phyloP scores from a whole-genome alignment of 2,797 vertebrate species.

The Echiichthys vipera region DNA sequence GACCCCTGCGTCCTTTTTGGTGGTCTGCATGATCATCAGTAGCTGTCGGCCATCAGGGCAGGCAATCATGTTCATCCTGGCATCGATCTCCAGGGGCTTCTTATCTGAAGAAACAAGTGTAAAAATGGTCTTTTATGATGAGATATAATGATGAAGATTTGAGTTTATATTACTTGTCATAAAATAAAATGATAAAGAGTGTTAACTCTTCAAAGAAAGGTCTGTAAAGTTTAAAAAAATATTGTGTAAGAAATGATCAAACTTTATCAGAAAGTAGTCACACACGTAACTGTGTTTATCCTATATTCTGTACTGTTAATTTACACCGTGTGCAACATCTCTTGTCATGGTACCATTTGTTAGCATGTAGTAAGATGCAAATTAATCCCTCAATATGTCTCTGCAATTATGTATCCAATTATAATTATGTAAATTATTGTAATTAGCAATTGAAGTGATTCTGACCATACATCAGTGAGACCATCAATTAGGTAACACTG shows the following conservation, averaged over 20 bases:
- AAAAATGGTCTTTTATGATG: not conserved
- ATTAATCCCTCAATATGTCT: not conserved
- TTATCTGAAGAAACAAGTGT: conserved; percentile 86
- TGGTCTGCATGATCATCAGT: conserved; percentile 92
- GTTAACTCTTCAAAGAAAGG: not conserved
- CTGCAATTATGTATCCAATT: not conserved
- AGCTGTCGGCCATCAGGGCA: conserved; percentile 96
- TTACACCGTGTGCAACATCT: not conserved
- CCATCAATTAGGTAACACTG: not conserved
- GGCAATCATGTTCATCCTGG: conserved; percentile 89
- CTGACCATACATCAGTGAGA: not conserved
- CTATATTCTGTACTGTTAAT: not conserved
- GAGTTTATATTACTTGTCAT: not conserved
- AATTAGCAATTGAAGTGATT: conserved; percentile 19
- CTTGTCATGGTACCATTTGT: conserved; percentile 10
- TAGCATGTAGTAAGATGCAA: not conserved
- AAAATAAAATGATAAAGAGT: not conserved
- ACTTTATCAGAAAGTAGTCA: too few species aligned
- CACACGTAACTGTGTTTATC: too few species aligned
- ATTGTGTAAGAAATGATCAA: not conserved
- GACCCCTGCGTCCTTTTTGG: conserved; percentile 92
- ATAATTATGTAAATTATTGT: conserved; percentile 11
- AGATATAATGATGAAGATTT: not conserved
- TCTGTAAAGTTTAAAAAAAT: not conserved
- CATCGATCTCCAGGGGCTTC: conserved; percentile 88